Percentiles rank a stretch among this genome's conserved stretches.
phyloP scores from a whole-genome alignment of 1,140 invertebrate genomes.

The Cryptotermes secundus region DNA sequence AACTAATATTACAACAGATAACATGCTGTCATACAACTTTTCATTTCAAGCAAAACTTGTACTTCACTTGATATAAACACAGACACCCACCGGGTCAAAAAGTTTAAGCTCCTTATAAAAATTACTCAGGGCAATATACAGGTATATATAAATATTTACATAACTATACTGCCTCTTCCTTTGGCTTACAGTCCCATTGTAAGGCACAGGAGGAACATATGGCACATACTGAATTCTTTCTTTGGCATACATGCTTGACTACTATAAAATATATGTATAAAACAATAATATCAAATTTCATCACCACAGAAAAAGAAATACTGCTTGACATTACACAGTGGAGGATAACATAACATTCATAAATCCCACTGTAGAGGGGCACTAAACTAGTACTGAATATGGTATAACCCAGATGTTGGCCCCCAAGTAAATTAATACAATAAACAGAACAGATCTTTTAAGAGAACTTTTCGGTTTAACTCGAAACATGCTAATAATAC shows the following conservation, averaged over 20 bases:
- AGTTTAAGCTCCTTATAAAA: no score
- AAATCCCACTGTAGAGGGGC: neutral
- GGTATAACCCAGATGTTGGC: neutral
- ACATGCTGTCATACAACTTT: no score
- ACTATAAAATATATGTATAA: neutral
- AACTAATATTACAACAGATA: no score
- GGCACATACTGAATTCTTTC: neutral
- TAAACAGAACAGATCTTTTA: neutral
- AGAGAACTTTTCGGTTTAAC: neutral
- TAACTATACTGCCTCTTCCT: neutral
- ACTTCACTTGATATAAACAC: no score
- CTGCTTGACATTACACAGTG: neutral
- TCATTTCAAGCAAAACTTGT: no score
- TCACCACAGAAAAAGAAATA: neutral
- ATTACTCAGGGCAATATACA: neutral
- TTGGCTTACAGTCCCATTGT: neutral
- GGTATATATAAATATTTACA: neutral
- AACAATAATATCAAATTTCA: neutral
- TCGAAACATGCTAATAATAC: neutral
- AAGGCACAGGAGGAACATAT: neutral
- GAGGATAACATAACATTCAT: neutral
- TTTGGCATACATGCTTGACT: neutral
- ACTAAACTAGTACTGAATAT: neutral
- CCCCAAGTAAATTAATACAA: neutral
- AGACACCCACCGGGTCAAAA: no score